These are phyloP conservation scores for Anthopleura sola DNA, from an alignment of 64 coral and sea anemone genomes.

Conservation along the genomic window DNA sequence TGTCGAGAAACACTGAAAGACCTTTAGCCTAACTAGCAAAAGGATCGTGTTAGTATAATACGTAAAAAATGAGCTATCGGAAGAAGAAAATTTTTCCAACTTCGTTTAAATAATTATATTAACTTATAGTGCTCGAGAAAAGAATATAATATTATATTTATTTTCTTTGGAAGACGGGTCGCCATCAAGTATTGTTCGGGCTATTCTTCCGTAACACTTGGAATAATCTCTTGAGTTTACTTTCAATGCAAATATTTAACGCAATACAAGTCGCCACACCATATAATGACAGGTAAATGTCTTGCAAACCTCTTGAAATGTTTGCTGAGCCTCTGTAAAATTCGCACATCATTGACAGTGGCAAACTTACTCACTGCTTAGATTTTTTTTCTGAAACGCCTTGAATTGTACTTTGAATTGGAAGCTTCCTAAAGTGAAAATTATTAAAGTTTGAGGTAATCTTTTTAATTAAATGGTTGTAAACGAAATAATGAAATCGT, in stretches of 20 bases:
- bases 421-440: neutral
- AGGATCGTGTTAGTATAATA: too few relatives aligned
- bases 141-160: too few relatives aligned
- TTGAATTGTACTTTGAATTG: neutral
- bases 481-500: neutral
- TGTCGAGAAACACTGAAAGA: neutral
- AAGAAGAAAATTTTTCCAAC: too few relatives aligned
- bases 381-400: neutral
- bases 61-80: too few relatives aligned
- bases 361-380: neutral
- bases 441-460: neutral
- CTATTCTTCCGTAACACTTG: neutral
- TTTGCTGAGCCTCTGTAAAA: neutral
- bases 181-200: neutral
- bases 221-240: neutral
- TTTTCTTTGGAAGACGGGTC: neutral
- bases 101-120: neutral
- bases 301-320: neutral
- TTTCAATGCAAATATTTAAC: constrained; percentile 14
- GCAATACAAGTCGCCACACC: constrained; percentile 5
- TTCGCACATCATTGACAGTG: neutral
- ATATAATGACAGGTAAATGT: constrained; percentile 9
- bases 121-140: neutral
- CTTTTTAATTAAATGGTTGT: neutral
- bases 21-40: too few relatives aligned